Conservation (phyloP, 1,140 invertebrate species). For the Hylyphantes graminicola region DNA sequence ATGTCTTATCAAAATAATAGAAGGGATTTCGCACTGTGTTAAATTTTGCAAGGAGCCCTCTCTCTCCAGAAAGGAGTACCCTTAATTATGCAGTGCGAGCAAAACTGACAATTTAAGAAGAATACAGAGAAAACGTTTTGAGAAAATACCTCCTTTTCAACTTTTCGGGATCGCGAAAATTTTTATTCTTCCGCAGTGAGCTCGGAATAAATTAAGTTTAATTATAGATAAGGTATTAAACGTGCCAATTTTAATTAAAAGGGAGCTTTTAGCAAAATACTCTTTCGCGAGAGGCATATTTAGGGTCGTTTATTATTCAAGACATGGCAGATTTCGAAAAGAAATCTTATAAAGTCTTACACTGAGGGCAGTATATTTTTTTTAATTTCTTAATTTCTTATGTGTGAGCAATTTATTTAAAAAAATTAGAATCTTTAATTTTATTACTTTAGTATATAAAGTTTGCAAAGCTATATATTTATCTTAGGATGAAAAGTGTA, state of each 20-base stretch:
- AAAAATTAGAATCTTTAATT: too few species aligned
- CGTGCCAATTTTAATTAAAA: slow-evolving; percentile 55
- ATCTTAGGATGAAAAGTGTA: too few species aligned
- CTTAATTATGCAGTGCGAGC: background rate
- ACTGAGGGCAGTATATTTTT: too few species aligned
- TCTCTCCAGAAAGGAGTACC: background rate
- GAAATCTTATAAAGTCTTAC: background rate
- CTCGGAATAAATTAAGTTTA: slow-evolving; percentile 51
- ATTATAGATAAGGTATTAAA: slow-evolving; percentile 48
- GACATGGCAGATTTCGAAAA: background rate
- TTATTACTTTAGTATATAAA: too few species aligned
- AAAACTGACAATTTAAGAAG: slow-evolving; percentile 11
- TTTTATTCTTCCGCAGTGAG: background rate
- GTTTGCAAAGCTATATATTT: too few species aligned
- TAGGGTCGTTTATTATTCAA: slow-evolving; percentile 36
- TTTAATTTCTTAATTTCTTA: too few species aligned
- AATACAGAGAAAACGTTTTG: too few species aligned
- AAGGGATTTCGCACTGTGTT: background rate
- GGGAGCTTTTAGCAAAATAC: slow-evolving; percentile 30
- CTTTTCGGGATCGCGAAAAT: slow-evolving; percentile 15
- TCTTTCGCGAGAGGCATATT: background rate
- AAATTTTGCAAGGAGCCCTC: too few species aligned
- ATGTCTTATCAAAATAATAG: slow-evolving; percentile 11
- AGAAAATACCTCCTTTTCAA: background rate
- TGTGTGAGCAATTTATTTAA: too few species aligned